phyloP scores from a whole-genome alignment of 2,888 invertebrate genomes.

The Brenthis hecate region DNA sequence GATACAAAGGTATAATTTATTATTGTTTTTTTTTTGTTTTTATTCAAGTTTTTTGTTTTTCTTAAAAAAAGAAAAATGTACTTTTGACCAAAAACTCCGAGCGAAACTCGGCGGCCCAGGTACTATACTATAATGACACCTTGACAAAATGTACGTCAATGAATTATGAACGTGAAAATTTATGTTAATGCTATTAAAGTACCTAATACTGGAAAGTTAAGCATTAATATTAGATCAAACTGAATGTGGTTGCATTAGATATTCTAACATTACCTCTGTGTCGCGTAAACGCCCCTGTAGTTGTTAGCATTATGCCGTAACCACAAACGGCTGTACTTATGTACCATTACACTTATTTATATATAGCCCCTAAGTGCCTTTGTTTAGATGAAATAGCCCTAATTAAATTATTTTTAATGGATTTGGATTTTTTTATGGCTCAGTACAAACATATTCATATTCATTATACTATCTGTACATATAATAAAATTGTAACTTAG shows the following conservation, averaged over 20 bases:
- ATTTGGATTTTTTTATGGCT: too few species aligned
- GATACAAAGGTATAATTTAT: too few species aligned
- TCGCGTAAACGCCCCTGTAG: constrained; percentile 39
- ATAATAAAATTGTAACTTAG: too few species aligned
- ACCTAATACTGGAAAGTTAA: constrained; percentile 19
- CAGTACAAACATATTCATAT: too few species aligned
- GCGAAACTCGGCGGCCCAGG: too few species aligned
- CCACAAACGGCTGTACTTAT: constrained; percentile 13
- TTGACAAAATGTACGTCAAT: background rate
- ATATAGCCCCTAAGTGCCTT: background rate
- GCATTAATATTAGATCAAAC: constrained; percentile 19
- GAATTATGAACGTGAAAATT: background rate
- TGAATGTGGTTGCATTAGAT: constrained; percentile 41
- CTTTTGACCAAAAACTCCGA: too few species aligned
- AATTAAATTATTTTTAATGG: too few species aligned
- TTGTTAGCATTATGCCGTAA: constrained; percentile 11
- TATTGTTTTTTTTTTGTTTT: too few species aligned
- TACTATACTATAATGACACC: too few species aligned
- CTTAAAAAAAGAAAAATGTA: too few species aligned
- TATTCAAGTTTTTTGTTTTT: too few species aligned
- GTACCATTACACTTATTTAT: constrained; percentile 14
- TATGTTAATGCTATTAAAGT: constrained; percentile 3
- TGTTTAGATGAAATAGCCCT: background rate
- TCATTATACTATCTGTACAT: too few species aligned
- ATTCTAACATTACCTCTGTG: constrained; percentile 45